Conservation (phyloP, 2,888 invertebrate species). For the Amphipyra berbera region DNA sequence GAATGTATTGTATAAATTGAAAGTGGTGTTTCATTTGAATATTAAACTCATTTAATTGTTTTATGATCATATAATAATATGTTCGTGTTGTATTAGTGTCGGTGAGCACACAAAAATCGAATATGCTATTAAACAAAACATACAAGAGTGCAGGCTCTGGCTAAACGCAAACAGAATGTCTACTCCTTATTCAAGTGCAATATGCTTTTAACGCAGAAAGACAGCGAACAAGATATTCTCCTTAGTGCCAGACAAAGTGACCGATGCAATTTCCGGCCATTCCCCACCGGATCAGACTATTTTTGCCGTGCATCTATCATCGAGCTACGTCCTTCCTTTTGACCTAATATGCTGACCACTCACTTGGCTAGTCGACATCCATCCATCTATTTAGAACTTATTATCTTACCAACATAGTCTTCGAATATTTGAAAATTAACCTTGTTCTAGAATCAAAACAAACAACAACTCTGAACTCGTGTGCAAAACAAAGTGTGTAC, state of each 20-base stretch:
- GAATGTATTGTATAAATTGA: no score
- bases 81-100: no score
- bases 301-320: conserved; percentile 53
- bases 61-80: no score
- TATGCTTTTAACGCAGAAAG: conserved; percentile 10
- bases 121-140: neutral
- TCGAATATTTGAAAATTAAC: conserved; percentile 34
- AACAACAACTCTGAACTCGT: conserved; percentile 29
- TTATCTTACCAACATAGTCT: conserved; percentile 31
- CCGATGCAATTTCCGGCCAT: conserved; percentile 53
- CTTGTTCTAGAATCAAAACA: conserved; percentile 33
- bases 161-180: conserved; percentile 3
- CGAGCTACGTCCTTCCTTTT: conserved; percentile 50
- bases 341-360: conserved; percentile 46
- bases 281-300: conserved; percentile 52
- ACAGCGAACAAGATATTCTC: conserved; percentile 27
- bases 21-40: no score
- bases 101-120: no score
- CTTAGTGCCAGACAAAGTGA: conserved; percentile 47
- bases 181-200: conserved; percentile 1
- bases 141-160: neutral
- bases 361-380: conserved; percentile 11
- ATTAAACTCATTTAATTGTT: neutral
- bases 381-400: conserved; percentile 20
- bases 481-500: conserved; percentile 17